A percentile compares a stretch with the other conserved stretches of the same genome.
phyloP scores from a whole-genome alignment of 2,113 vertebrate species.

The Embiotoca jacksoni region DNA sequence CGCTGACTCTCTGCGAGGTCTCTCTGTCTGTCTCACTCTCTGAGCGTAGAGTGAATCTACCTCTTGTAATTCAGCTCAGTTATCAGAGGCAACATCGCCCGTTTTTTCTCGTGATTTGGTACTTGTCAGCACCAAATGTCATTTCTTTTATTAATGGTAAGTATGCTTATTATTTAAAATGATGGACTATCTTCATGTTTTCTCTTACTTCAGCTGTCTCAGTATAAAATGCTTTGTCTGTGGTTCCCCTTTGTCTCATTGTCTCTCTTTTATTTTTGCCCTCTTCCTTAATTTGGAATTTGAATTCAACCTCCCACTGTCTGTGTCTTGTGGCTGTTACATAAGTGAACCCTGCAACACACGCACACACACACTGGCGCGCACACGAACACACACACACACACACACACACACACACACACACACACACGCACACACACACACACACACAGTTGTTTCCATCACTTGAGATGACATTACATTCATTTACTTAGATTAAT shows the following conservation, averaged over 20 bases:
- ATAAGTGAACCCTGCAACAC: conserved; percentile 53
- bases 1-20: conserved; percentile 47
- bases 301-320: conserved; percentile 50
- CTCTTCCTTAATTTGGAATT: conserved; percentile 48
- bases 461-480: conserved; percentile 1
- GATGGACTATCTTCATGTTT: not conserved
- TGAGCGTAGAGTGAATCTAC: conserved; percentile 21
- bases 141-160: conserved; percentile 8
- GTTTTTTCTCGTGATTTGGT: not conserved
- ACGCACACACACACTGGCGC: not conserved
- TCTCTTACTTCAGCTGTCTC: not conserved
- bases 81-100: conserved; percentile 9
- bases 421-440: not conserved
- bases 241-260: conserved; percentile 34
- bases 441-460: conserved; percentile 13
- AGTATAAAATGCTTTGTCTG: conserved; percentile 5
- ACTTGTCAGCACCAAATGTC: not conserved
- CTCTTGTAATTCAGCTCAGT: conserved; percentile 24
- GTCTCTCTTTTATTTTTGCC: conserved; percentile 47
- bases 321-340: conserved; percentile 57
- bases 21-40: conserved; percentile 47
- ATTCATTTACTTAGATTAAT: not conserved
- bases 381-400: conserved; percentile 6
- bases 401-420: conserved; percentile 7
- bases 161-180: conserved; percentile 3